Conservation (phyloP, 2,888 invertebrate genomes). For the Spisula subtruncata region DNA sequence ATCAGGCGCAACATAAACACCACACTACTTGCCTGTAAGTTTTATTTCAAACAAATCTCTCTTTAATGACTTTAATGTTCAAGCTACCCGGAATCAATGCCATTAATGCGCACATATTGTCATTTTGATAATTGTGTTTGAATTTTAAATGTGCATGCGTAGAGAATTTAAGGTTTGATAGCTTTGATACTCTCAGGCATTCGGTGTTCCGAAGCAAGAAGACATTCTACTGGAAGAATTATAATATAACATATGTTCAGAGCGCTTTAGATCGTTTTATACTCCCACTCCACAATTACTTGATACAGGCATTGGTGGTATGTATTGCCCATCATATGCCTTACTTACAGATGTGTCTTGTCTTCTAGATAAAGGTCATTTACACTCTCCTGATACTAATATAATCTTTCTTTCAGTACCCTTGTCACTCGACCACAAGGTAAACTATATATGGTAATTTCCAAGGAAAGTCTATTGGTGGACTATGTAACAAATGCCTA, state of each 20-base stretch:
- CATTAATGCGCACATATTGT: not conserved
- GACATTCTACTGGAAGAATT: too few species aligned
- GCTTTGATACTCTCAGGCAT: too few species aligned
- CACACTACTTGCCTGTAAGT: not conserved
- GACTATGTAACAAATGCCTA: not conserved
- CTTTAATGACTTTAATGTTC: not conserved
- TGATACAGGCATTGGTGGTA: too few species aligned
- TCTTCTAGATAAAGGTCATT: too few species aligned
- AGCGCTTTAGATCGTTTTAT: too few species aligned
- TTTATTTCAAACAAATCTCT: not conserved
- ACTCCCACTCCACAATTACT: too few species aligned
- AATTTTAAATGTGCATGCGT: not conserved
- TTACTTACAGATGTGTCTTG: too few species aligned
- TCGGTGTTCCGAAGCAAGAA: too few species aligned
- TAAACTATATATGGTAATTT: not conserved
- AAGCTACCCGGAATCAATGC: not conserved
- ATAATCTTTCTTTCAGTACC: not conserved
- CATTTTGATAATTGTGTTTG: not conserved
- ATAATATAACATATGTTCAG: too few species aligned
- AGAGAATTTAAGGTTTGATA: too few species aligned
- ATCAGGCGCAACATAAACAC: conserved; percentile 35
- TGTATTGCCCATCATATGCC: too few species aligned
- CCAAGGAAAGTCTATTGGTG: not conserved
- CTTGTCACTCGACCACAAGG: not conserved
- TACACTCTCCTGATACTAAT: too few species aligned